phyloP scores from a whole-genome alignment of 2,888 invertebrate genomes.

The Drosophila emarginata region DNA sequence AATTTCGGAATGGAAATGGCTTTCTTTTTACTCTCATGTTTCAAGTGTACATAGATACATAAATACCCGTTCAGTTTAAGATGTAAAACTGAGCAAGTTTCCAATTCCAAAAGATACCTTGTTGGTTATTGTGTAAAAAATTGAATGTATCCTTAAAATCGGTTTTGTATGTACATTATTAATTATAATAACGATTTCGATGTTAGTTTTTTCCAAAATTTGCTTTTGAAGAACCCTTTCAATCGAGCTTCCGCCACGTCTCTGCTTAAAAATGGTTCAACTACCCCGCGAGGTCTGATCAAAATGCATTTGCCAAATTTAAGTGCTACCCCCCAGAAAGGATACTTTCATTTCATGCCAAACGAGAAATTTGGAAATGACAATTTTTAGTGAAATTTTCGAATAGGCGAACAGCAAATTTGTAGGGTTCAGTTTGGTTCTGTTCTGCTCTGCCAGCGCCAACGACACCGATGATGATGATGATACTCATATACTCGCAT shows the following conservation, averaged over 20 bases:
- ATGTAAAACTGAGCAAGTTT: background rate
- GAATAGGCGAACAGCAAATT: slow-evolving; percentile 82
- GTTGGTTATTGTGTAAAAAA: background rate
- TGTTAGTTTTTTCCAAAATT: background rate
- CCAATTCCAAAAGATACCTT: background rate
- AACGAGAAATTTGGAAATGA: slow-evolving; percentile 82
- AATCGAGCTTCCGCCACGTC: background rate
- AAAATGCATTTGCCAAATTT: slow-evolving; percentile 20
- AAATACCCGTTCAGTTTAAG: too few species aligned
- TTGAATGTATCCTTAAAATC: background rate
- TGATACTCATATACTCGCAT: slow-evolving; percentile 48
- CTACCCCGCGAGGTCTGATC: background rate
- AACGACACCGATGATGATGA: slow-evolving; percentile 51
- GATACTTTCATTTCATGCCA: slow-evolving; percentile 80
- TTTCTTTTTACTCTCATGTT: background rate
- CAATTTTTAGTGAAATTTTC: slow-evolving; percentile 83
- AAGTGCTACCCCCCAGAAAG: slow-evolving; percentile 50
- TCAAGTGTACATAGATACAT: background rate
- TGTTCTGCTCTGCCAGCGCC: slow-evolving; percentile 50
- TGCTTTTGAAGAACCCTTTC: background rate
- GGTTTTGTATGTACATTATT: background rate
- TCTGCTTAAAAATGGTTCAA: background rate
- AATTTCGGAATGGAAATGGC: background rate
- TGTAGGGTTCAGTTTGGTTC: slow-evolving; percentile 65
- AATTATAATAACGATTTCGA: background rate